Conservation (phyloP, 2,888 invertebrate genomes). For the Biston stratarius region DNA sequence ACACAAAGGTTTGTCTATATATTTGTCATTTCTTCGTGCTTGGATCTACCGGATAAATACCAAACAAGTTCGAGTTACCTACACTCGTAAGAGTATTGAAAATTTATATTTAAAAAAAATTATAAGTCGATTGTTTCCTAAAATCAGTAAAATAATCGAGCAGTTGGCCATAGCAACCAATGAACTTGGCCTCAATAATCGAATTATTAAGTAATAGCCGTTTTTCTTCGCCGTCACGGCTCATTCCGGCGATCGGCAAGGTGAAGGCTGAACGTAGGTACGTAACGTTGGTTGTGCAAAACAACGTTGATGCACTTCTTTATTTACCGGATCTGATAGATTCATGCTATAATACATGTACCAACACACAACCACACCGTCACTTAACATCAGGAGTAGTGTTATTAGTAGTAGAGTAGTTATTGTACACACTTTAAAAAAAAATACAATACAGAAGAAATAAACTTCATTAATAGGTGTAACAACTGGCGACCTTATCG, state of each 20-base stretch:
- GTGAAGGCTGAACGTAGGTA: conserved; percentile 56
- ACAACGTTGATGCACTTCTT: conserved; percentile 17
- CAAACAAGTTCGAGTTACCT: too few relatives aligned
- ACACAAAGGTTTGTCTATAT: too few relatives aligned
- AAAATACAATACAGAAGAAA: too few relatives aligned
- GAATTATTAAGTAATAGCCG: conserved; percentile 56
- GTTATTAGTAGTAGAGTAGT: too few relatives aligned
- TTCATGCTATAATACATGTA: conserved; percentile 5
- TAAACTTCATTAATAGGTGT: too few relatives aligned
- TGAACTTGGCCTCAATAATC: conserved; percentile 62
- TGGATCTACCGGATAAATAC: too few relatives aligned
- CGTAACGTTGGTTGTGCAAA: conserved; percentile 33
- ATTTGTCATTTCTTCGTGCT: too few relatives aligned
- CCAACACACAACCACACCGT: neutral
- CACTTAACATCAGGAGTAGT: too few relatives aligned
- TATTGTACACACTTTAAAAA: too few relatives aligned
- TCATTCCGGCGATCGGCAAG: conserved; percentile 55
- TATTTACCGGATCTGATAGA: conserved; percentile 12
- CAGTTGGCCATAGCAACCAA: conserved; percentile 46
- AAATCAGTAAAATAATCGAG: neutral
- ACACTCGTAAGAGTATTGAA: too few relatives aligned
- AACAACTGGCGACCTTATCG: too few relatives aligned
- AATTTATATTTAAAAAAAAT: too few relatives aligned
- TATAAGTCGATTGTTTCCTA: conserved; percentile 1
- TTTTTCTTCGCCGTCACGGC: conserved; percentile 57